Conservation (phyloP, 2,888 invertebrate genomes). For the Amorpha juglandis region DNA sequence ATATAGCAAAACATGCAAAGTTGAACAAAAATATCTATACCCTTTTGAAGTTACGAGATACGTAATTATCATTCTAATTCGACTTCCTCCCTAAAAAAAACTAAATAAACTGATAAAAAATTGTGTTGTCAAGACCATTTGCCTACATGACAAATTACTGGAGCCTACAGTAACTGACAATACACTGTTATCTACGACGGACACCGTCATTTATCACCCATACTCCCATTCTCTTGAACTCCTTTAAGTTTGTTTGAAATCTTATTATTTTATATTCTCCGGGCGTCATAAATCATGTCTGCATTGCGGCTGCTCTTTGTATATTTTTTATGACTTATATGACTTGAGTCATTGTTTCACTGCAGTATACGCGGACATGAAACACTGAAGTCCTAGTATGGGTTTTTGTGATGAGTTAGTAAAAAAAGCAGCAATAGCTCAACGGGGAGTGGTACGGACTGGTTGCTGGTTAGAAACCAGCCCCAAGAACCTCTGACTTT, state of each 20-base stretch:
- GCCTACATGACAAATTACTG: constrained; percentile 22
- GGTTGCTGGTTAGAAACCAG: no score
- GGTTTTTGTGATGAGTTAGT: no score
- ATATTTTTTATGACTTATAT: constrained; percentile 14
- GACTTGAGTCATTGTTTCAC: background rate
- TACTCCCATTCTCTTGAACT: constrained; percentile 7
- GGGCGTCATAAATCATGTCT: constrained; percentile 12
- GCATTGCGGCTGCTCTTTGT: constrained; percentile 20
- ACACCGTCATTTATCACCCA: constrained; percentile 22
- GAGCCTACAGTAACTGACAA: background rate
- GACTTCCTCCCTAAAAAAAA: background rate
- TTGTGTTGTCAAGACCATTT: constrained; percentile 25
- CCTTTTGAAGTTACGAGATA: no score
- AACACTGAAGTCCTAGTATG: background rate
- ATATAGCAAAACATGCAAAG: no score
- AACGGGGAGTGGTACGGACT: no score
- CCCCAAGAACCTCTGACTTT: no score
- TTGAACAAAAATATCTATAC: no score
- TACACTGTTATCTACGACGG: constrained; percentile 16
- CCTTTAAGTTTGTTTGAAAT: constrained; percentile 21
- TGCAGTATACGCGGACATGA: background rate
- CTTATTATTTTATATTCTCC: constrained; percentile 22
- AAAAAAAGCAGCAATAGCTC: no score
- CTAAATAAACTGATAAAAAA: constrained; percentile 16
- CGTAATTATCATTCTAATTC: background rate